These are phyloP conservation scores for Drosophila subsilvestris DNA, from an alignment of 2,888 invertebrate genomes.

Conservation along the genomic window DNA sequence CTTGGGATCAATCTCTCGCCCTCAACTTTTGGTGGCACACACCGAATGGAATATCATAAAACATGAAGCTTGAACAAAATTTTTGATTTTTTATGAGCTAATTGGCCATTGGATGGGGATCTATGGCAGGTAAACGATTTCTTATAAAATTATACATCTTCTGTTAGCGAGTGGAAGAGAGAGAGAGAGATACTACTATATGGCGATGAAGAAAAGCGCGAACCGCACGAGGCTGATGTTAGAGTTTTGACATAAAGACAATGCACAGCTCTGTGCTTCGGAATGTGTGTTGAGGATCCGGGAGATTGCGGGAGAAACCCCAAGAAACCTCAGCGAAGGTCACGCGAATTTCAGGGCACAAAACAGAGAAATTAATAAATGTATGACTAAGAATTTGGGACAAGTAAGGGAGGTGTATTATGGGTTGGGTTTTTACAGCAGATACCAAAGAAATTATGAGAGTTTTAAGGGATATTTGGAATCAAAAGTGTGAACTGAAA, in stretches of 20 bases:
- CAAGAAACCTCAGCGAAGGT: not conserved
- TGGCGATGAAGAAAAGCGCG: conserved; percentile 54
- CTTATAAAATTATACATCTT: conserved; percentile 60
- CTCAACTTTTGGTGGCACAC: conserved; percentile 20
- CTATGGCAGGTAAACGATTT: conserved; percentile 61
- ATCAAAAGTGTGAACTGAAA: not conserved
- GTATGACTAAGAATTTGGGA: not conserved
- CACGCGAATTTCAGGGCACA: not conserved
- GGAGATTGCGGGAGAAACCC: conserved; percentile 55
- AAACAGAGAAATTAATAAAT: not conserved
- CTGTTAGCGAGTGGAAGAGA: not conserved
- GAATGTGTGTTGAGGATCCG: conserved; percentile 5
- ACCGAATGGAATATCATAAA: conserved; percentile 52
- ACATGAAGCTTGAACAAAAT: conserved; percentile 66
- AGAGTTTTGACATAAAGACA: conserved; percentile 44
- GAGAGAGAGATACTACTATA: not conserved
- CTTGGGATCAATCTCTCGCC: conserved; percentile 32
- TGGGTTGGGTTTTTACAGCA: not conserved
- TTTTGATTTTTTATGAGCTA: conserved; percentile 78
- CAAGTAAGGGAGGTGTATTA: not conserved
- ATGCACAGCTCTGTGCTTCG: conserved; percentile 53
- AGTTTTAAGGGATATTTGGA: not conserved
- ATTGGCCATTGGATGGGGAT: conserved; percentile 60
- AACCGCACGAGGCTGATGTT: conserved; percentile 69
- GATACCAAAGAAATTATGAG: not conserved